phyloP scores from a whole-genome alignment of 2,888 invertebrate species.

The Megamerina dolium region DNA sequence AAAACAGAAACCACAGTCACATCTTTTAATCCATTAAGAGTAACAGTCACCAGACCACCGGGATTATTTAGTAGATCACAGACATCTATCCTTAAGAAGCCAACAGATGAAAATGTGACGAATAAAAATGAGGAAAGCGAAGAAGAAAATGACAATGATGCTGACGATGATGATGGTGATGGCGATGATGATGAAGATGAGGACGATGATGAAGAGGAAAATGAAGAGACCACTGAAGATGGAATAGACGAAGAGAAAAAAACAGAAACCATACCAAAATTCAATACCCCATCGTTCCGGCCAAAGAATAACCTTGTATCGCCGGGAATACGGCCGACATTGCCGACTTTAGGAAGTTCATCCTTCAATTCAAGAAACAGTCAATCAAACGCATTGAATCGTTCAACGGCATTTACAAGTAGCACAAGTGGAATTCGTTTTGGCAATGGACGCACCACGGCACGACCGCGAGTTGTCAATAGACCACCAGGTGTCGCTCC shows the following conservation, averaged over 20 bases:
- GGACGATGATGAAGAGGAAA: constrained; percentile 20
- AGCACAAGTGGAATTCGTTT: constrained; percentile 19
- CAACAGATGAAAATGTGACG: neutral
- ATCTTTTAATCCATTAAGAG: neutral
- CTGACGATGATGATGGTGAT: constrained; percentile 12
- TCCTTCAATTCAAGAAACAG: constrained; percentile 29
- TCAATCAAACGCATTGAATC: constrained; percentile 8
- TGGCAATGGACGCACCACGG: constrained; percentile 24
- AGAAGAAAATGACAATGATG: constrained; percentile 7
- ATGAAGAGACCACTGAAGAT: constrained; percentile 22
- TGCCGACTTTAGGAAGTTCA: constrained; percentile 23
- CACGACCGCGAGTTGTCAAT: constrained; percentile 37
- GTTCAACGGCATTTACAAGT: constrained; percentile 1
- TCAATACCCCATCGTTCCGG: constrained; percentile 19
- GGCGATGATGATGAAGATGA: constrained; percentile 18
- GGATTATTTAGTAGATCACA: constrained; percentile 16
- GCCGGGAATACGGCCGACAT: constrained; percentile 24
- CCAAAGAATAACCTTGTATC: constrained; percentile 28
- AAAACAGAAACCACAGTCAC: constrained; percentile 15
- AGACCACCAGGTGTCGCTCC: constrained; percentile 35
- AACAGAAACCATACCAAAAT: constrained; percentile 7
- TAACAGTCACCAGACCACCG: constrained; percentile 14
- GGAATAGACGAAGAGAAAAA: constrained; percentile 14
- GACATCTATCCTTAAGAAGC: constrained; percentile 16
- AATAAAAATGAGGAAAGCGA: constrained; percentile 10